Evolutionary conservation across 2,797 vertebrate genomes (phyloP), one percentile per base, ranked within the genome.

Genomic region (Dendrocincla tyrannina): DNA sequence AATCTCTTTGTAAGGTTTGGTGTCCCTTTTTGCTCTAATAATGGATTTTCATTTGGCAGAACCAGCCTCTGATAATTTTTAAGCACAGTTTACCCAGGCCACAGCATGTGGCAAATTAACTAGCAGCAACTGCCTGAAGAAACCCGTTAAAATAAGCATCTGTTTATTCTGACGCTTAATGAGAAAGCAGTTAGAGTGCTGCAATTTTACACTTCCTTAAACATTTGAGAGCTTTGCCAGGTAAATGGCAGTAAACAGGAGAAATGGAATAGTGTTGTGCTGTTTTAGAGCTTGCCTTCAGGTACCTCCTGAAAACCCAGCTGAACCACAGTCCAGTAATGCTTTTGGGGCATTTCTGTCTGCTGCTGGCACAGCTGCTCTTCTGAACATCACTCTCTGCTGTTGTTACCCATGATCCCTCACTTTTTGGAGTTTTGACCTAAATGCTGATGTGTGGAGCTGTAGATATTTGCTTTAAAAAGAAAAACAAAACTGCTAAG

Each of bases 241-340:
- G 53, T 58, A n/a, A 67, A 68, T 19, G n/a, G 41, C n/a, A 11
- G 22, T 41, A 37, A 62, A 39, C n/a, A 32, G 16, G 33, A 68
- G 37, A 39, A 62, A 79, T 11, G 2, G 2, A 15, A 14, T 3
- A 22, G 39, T 5, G 7, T 8, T 7, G n/a, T 7, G 14, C n/a
- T 76, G 39, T 4, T 32, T 14, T 7, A 7, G 49, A 30, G 16
- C 35, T 32, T 37, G 10, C 22, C 35, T 59, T 95, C 47, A 89
- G 87, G 97, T 91, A 1, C 97, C 98, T 91, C 96, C 93, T 83
- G 75, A 27, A 3, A 33, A 37, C 15, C 62, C 16, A 66, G 19
- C 30, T 10, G 27, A 83, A 18, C 25, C 17, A 30, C 30, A 50
- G 64, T 17, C 19, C 4, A n/a, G n/a, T 16, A 12, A 17, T 3